Evolutionary conservation across 2,888 invertebrate genomes (phyloP).

Genomic region (Calliphora vomitoria): DNA sequence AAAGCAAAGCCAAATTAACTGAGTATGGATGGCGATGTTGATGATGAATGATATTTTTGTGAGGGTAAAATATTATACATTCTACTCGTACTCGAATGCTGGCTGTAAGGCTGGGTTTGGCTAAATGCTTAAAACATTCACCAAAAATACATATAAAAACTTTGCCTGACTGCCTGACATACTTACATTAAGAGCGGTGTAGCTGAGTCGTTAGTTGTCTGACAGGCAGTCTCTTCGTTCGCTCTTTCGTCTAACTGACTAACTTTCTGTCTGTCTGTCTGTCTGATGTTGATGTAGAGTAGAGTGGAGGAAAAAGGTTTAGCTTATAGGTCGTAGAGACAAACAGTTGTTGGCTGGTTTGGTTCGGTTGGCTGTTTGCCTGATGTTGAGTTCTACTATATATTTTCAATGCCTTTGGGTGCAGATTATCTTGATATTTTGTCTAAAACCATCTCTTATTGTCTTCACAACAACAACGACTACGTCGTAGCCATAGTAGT

Average conservation of each 20-base stretch:
- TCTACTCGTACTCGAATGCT: conserved; percentile 55
- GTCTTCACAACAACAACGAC: conserved; percentile 19
- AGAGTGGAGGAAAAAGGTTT: conserved; percentile 15
- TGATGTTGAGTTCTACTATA: conserved; percentile 57
- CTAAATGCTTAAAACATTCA: conserved; percentile 36
- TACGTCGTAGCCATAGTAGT: conserved; percentile 16
- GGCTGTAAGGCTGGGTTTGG: conserved; percentile 63
- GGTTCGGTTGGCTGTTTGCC: conserved; percentile 53
- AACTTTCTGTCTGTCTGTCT: background rate
- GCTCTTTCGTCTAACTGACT: conserved; percentile 22
- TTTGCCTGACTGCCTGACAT: conserved; percentile 55
- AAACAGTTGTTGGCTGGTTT: conserved; percentile 49
- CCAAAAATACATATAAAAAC: conserved; percentile 4
- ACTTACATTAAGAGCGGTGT: conserved; percentile 24
- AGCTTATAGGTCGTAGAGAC: conserved; percentile 53
- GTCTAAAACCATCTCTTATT: conserved; percentile 49
- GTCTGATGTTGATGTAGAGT: conserved; percentile 11
- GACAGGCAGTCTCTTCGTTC: conserved; percentile 10
- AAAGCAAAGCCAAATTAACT: conserved; percentile 44
- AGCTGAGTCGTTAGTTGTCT: conserved; percentile 22
- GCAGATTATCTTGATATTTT: conserved; percentile 66
- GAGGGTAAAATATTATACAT: conserved; percentile 62
- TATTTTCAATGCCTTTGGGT: conserved; percentile 64
- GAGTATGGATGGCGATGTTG: conserved; percentile 54
- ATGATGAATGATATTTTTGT: conserved; percentile 69